Evolutionary conservation across 1,140 invertebrate genomes (phyloP).

Genomic region (Danaus melanippus): DNA sequence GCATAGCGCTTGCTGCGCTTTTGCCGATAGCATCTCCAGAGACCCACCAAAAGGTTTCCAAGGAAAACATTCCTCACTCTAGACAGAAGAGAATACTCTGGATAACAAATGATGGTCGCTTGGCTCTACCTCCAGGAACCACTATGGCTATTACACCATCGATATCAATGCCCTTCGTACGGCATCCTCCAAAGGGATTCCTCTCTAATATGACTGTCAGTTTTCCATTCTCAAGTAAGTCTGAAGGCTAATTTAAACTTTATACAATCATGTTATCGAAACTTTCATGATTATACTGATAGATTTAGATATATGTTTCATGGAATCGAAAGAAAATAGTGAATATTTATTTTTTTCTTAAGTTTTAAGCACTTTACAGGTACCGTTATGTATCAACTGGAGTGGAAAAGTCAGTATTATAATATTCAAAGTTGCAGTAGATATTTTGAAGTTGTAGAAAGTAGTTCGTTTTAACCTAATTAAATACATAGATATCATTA

Average conservation of each 20-base stretch:
- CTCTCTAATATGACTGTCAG: slow-evolving; percentile 88
- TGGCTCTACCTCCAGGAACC: slow-evolving; percentile 86
- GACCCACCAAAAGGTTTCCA: slow-evolving; percentile 36
- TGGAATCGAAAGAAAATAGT: too few relatives aligned
- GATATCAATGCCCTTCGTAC: slow-evolving; percentile 84
- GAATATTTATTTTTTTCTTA: neutral
- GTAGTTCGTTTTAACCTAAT: slow-evolving; percentile 1
- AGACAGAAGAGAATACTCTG: slow-evolving; percentile 85
- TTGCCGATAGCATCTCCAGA: slow-evolving; percentile 51
- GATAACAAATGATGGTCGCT: slow-evolving; percentile 85
- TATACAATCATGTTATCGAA: neutral
- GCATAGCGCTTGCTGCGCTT: slow-evolving; percentile 55
- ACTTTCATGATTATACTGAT: too few relatives aligned
- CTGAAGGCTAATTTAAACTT: slow-evolving; percentile 2
- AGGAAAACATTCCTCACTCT: slow-evolving; percentile 74
- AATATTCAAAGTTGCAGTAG: slow-evolving; percentile 56
- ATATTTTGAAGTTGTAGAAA: slow-evolving; percentile 6
- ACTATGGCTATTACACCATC: slow-evolving; percentile 85
- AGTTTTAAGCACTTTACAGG: slow-evolving; percentile 37
- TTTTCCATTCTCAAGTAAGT: slow-evolving; percentile 90
- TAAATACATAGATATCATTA: slow-evolving; percentile 1
- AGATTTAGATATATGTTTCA: too few relatives aligned
- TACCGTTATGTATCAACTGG: slow-evolving; percentile 47
- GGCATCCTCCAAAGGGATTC: slow-evolving; percentile 87
- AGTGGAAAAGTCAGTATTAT: slow-evolving; percentile 55